A percentile compares a stretch with the other conserved stretches of the same genome.
These are phyloP conservation scores for Trogon surrucura DNA, from an alignment of 2,113 vertebrate species.

Conservation along the genomic window DNA sequence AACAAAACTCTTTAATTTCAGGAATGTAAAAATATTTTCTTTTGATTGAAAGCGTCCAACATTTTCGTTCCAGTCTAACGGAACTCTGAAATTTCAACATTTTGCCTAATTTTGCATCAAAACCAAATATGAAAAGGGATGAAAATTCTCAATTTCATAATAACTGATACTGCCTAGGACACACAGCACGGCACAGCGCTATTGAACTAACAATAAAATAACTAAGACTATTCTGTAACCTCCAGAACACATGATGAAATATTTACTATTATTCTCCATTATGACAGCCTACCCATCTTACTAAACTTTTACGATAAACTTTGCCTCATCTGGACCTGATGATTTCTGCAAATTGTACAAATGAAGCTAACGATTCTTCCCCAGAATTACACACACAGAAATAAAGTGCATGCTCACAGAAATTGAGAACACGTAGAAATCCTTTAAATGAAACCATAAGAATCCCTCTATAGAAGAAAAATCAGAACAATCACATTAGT, in stretches of 20 bases:
- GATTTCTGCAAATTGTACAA: neutral
- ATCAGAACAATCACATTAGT: neutral
- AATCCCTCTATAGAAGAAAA: neutral
- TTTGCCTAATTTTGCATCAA: neutral
- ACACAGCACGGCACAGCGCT: neutral
- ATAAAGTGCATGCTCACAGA: neutral
- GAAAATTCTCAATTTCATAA: neutral
- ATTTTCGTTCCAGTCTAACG: neutral
- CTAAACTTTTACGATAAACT: neutral
- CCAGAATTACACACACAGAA: neutral
- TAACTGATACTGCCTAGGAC: neutral
- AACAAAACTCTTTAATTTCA: neutral
- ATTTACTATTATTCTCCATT: neutral
- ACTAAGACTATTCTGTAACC: neutral
- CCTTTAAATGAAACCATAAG: constrained; percentile 12
- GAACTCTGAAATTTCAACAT: neutral
- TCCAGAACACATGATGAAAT: neutral
- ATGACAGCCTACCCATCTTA: neutral
- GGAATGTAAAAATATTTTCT: neutral
- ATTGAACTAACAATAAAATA: neutral
- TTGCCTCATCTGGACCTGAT: neutral
- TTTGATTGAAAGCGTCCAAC: neutral
- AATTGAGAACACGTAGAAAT: neutral
- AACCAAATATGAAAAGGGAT: neutral
- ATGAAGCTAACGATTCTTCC: neutral